Conservation (phyloP, 2,888 invertebrate species). For the Drosophila niveifrons region DNA sequence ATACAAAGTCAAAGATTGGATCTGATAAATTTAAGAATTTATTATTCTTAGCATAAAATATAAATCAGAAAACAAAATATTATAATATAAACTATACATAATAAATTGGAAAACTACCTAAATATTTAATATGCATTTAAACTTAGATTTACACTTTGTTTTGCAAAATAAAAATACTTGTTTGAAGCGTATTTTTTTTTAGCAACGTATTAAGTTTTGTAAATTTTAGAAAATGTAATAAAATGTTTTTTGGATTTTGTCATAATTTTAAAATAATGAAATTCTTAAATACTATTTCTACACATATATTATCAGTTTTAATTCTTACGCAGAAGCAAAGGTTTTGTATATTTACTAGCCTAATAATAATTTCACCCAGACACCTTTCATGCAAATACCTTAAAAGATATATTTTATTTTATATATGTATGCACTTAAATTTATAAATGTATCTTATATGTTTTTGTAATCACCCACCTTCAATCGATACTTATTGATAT, state of each 20-base stretch:
- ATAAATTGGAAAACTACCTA: background rate
- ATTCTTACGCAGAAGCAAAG: slow-evolving; percentile 15
- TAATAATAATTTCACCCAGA: slow-evolving; percentile 55
- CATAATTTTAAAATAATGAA: background rate
- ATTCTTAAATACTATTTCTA: background rate
- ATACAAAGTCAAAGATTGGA: background rate
- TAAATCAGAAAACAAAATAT: background rate
- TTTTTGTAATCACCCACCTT: slow-evolving; percentile 23
- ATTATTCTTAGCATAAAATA: too few relatives aligned
- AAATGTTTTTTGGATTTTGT: background rate
- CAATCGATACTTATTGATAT: slow-evolving; percentile 39
- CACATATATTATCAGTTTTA: background rate
- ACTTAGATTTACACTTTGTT: background rate
- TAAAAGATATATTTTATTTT: background rate
- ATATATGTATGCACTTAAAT: background rate
- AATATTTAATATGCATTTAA: background rate
- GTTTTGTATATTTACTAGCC: slow-evolving; percentile 55
- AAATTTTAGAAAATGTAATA: background rate
- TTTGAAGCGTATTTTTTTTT: background rate
- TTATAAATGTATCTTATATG: background rate
- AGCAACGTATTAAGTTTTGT: background rate
- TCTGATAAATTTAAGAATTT: background rate
- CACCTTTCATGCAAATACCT: background rate
- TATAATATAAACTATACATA: background rate
- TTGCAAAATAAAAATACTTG: background rate